These are phyloP conservation scores for Bacillus rossius DNA, from an alignment of 1,140 invertebrate genomes.

Conservation along the genomic window DNA sequence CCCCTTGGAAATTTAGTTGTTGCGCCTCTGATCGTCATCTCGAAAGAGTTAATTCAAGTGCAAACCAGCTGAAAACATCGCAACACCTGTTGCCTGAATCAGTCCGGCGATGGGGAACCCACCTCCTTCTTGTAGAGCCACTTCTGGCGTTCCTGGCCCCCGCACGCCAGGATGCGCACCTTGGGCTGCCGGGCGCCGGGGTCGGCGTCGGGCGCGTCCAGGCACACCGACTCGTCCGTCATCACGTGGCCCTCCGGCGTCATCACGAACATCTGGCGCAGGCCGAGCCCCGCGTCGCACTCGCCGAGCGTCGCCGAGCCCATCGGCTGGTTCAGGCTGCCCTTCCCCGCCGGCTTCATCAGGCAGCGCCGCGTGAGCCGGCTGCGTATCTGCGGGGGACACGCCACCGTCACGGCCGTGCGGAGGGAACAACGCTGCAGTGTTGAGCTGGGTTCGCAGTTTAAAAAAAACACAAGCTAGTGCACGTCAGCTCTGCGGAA, in stretches of 20 bases:
- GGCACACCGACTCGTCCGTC: conserved; percentile 67
- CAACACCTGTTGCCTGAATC: too few species aligned
- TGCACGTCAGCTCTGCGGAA: too few species aligned
- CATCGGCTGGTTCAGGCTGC: conserved; percentile 51
- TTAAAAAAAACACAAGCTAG: too few species aligned
- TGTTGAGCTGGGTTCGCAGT: too few species aligned
- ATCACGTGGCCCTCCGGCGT: conserved; percentile 57
- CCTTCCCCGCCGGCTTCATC: conserved; percentile 50
- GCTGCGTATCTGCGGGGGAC: conserved; percentile 7
- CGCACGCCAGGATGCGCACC: conserved; percentile 62
- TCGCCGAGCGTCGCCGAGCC: conserved; percentile 54
- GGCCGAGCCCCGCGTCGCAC: conserved; percentile 41
- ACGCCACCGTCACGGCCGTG: too few species aligned
- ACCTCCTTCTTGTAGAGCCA: conserved; percentile 48
- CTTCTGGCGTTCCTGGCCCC: conserved; percentile 51
- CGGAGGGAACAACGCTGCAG: too few species aligned
- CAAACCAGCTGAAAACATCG: too few species aligned
- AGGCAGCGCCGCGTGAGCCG: conserved; percentile 29
- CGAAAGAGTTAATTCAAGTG: too few species aligned
- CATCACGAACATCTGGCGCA: conserved; percentile 71
- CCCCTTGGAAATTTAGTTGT: too few species aligned
- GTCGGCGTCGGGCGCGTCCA: conserved; percentile 56
- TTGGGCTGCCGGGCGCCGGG: conserved; percentile 38
- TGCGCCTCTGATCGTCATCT: too few species aligned
- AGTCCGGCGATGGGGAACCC: too few species aligned